A percentile compares a stretch with the other conserved stretches of the same genome.
Evolutionary conservation across 2,113 vertebrate genomes (phyloP).

Genomic region (Microcebus jonahi): DNA sequence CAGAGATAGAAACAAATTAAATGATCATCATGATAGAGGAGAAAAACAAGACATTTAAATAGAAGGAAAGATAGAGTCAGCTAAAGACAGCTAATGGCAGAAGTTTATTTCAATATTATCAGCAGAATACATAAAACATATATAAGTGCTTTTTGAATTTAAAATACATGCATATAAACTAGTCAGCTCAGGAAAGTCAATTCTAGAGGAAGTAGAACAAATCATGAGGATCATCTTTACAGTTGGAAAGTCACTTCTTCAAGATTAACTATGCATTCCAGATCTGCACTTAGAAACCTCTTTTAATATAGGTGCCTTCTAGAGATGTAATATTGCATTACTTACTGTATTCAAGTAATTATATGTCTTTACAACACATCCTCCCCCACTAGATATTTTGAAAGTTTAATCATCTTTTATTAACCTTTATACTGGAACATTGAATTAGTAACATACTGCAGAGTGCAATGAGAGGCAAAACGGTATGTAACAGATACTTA

Average conservation of each 20-base stretch:
- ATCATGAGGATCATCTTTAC: neutral
- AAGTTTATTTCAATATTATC: neutral
- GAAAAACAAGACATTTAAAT: neutral
- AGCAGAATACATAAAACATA: neutral
- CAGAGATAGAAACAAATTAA: neutral
- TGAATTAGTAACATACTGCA: conserved; percentile 22
- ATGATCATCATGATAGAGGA: neutral
- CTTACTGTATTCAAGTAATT: neutral
- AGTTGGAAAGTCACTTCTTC: neutral
- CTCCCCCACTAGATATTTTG: neutral
- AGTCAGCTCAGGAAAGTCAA: neutral
- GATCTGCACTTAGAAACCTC: neutral
- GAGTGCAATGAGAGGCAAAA: neutral
- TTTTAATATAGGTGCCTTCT: neutral
- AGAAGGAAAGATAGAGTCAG: neutral
- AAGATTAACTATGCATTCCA: neutral
- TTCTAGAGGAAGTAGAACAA: neutral
- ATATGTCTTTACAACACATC: neutral
- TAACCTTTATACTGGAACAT: neutral
- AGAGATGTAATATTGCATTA: neutral
- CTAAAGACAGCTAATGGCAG: neutral
- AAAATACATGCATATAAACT: neutral
- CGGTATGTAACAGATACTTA: neutral
- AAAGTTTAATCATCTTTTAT: neutral
- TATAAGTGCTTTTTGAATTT: neutral